Evolutionary conservation across 1,140 invertebrate species (phyloP).

Genomic region (Manduca sexta): DNA sequence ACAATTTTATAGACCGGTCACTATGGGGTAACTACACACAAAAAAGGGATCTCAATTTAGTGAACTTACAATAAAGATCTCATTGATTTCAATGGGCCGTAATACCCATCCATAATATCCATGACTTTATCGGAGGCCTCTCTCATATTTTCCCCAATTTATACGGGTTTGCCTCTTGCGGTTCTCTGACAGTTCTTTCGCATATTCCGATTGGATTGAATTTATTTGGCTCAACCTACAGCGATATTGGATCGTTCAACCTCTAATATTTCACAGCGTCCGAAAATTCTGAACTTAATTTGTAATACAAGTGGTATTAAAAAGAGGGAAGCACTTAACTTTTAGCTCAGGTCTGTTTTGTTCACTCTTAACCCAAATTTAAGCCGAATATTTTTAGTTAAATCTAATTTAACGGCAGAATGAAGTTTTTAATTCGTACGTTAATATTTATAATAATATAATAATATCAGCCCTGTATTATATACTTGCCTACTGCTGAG

Average conservation of each 20-base stretch:
- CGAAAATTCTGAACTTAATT: not conserved
- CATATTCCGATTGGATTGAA: slow-evolving; percentile 37
- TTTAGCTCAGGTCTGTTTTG: no score
- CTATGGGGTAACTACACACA: slow-evolving; percentile 3
- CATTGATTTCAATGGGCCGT: slow-evolving; percentile 51
- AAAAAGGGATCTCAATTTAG: slow-evolving; percentile 36
- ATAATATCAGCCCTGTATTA: no score
- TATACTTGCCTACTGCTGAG: no score
- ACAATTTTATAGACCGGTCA: not conserved
- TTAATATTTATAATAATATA: no score
- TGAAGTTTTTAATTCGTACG: no score
- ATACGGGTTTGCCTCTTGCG: slow-evolving; percentile 43
- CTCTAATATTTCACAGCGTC: slow-evolving; percentile 14
- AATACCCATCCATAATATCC: slow-evolving; percentile 38
- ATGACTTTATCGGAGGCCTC: slow-evolving; percentile 37
- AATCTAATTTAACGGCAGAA: no score
- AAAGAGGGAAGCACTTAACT: not conserved
- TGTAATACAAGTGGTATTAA: not conserved
- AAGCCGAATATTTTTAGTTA: no score
- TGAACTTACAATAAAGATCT: slow-evolving; percentile 45
- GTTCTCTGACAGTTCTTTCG: slow-evolving; percentile 31
- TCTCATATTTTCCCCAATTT: slow-evolving; percentile 44
- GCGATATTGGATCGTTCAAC: slow-evolving; percentile 24
- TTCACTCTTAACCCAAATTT: no score
- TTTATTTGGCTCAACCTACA: slow-evolving; percentile 29